These are phyloP conservation scores for Etheostoma nigrum DNA, from an alignment of 2,797 vertebrate genomes.

Conservation along the genomic window DNA sequence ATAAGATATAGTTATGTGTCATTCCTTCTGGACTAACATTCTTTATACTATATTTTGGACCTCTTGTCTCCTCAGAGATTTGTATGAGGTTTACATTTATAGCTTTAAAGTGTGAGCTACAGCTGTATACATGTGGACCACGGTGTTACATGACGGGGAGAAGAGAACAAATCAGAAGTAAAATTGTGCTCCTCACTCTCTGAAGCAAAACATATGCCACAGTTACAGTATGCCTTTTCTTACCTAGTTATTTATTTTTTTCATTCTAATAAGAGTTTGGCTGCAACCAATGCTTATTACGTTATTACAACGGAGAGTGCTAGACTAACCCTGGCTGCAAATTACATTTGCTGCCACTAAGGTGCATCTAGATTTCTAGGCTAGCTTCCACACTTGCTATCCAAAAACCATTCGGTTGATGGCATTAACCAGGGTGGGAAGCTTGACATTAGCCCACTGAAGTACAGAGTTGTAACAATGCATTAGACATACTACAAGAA, in stretches of 20 bases:
- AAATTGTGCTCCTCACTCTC: background rate
- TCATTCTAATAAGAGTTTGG: background rate
- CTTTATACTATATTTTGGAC: too few relatives aligned
- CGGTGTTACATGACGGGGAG: background rate
- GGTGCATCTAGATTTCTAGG: too few relatives aligned
- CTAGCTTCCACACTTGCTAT: background rate
- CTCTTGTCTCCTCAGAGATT: background rate
- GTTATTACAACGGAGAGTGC: background rate
- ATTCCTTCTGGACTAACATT: background rate
- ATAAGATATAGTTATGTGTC: background rate
- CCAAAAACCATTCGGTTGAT: background rate
- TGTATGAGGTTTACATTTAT: background rate
- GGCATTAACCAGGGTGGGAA: background rate
- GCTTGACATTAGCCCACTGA: background rate
- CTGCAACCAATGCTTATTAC: background rate
- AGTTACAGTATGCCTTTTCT: background rate
- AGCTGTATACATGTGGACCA: background rate
- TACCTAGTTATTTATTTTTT: background rate
- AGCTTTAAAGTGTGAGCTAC: too few relatives aligned
- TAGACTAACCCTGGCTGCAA: too few relatives aligned
- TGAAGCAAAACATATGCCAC: slow-evolving; percentile 2
- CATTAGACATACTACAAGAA: background rate
- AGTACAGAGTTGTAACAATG: background rate
- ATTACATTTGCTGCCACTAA: too few relatives aligned
- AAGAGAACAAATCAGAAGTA: background rate